A percentile compares a stretch with the other conserved stretches of the same genome.
Evolutionary conservation across 2,113 vertebrate genomes (phyloP).

Genomic region (Azemiops feae): DNA sequence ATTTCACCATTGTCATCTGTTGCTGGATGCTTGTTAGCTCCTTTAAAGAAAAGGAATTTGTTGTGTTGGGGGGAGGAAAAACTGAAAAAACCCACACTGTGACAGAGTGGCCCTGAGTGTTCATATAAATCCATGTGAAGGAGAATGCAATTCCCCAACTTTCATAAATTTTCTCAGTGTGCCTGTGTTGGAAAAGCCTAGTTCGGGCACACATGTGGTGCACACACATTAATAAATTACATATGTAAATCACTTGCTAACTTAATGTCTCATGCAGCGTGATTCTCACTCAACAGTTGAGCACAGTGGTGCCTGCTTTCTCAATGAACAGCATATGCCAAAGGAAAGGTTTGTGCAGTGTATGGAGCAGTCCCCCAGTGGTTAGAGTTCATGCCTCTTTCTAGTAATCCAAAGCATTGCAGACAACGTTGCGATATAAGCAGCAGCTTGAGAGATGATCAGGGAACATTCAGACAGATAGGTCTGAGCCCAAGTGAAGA

Average conservation of each 20-base stretch:
- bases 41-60: neutral
- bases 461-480: neutral
- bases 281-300: neutral
- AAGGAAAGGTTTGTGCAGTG: neutral
- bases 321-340: neutral
- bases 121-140: neutral
- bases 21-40: neutral
- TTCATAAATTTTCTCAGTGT: constrained; percentile 3
- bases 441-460: neutral
- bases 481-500: neutral
- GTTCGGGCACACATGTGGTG: constrained; percentile 19
- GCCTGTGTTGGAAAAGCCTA: neutral
- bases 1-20: neutral
- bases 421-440: neutral
- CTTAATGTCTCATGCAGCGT: neutral
- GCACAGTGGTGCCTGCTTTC: neutral
- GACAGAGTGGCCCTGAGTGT: neutral
- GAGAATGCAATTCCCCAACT: constrained; percentile 11
- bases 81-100: neutral
- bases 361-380: neutral
- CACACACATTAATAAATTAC: constrained; percentile 19
- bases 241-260: neutral
- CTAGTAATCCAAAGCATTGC: neutral
- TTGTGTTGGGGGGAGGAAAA: neutral
- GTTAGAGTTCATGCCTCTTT: neutral